Percentiles rank a stretch among this genome's conserved stretches.
phyloP scores from a whole-genome alignment of 2,113 vertebrate genomes.

The Dicrurus megarhynchus region DNA sequence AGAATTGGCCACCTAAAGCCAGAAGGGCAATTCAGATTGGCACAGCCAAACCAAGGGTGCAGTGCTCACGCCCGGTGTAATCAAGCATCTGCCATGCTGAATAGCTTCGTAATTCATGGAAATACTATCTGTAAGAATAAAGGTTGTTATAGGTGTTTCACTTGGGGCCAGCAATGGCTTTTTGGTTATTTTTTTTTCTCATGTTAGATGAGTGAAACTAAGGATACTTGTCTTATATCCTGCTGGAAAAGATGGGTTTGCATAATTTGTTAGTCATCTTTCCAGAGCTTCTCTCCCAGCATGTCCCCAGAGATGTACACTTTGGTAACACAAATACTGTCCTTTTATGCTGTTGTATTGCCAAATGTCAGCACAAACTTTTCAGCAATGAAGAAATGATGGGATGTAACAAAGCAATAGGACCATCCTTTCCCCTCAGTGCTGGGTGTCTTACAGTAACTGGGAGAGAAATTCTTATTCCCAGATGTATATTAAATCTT shows the following conservation, averaged over 20 bases:
- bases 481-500: neutral
- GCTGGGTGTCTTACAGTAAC: neutral
- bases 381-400: neutral
- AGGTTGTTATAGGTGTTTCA: neutral
- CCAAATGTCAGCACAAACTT: neutral
- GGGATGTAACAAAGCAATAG: neutral
- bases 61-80: neutral
- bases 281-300: neutral
- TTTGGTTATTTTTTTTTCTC: neutral
- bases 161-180: accelerated
- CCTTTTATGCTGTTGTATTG: neutral
- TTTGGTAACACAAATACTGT: neutral
- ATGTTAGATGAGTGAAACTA: neutral
- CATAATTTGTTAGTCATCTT: neutral
- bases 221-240: neutral
- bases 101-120: neutral
- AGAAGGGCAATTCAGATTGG: neutral
- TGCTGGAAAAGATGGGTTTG: neutral
- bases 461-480: neutral
- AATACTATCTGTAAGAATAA: neutral
- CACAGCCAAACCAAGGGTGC: neutral
- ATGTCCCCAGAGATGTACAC: neutral
- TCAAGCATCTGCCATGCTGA: neutral
- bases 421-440: neutral
- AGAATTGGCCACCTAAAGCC: neutral